phyloP scores from a whole-genome alignment of 2,797 vertebrate species.

The Thamnophis elegans region DNA sequence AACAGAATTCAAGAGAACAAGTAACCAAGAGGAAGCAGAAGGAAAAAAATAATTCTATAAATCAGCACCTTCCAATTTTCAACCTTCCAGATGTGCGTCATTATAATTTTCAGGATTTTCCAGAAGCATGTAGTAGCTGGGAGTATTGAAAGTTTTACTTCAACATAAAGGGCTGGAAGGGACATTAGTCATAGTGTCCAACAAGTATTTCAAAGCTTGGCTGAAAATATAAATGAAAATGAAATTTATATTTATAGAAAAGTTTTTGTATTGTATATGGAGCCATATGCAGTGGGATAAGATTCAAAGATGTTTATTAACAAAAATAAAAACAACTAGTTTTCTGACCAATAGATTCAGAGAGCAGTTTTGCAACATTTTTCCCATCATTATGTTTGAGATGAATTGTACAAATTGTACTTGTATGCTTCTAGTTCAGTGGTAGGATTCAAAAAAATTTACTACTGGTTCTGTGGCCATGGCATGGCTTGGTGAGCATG shows the following conservation, averaged over 20 bases:
- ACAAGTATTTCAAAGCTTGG: background rate
- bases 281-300: background rate
- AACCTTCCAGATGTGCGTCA: background rate
- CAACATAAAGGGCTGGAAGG: background rate
- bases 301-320: background rate
- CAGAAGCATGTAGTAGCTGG: background rate
- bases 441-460: too few relatives aligned
- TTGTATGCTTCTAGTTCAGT: background rate
- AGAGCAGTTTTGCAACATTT: background rate
- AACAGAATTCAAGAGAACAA: background rate
- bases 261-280: background rate
- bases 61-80: background rate
- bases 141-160: too few relatives aligned
- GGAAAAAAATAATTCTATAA: background rate
- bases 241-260: background rate
- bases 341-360: background rate
- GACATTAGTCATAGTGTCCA: background rate
- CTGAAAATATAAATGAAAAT: background rate
- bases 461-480: too few relatives aligned
- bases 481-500: too few relatives aligned
- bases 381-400: background rate
- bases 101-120: background rate
- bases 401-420: background rate
- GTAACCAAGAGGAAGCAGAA: background rate
- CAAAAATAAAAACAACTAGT: background rate